Conservation (phyloP, 30 jellyfish, hydroid and myxozoan species). For the Hydractinia symbiolongicarpus region DNA sequence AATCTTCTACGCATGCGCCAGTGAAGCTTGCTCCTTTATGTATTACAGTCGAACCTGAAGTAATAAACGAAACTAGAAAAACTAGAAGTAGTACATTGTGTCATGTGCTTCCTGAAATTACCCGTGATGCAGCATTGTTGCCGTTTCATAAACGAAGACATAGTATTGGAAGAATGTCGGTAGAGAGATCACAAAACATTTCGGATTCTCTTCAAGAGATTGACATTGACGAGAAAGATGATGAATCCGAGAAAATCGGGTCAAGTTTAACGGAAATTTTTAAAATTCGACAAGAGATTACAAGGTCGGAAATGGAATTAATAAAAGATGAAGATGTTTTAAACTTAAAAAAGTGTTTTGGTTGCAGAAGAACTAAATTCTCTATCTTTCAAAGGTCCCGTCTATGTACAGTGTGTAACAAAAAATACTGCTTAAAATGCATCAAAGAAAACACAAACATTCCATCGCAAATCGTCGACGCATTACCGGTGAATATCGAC, state of each 20-base stretch:
- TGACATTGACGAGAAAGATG: slow-evolving; percentile 23
- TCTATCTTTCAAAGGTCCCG: slow-evolving; percentile 46
- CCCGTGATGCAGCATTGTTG: not conserved
- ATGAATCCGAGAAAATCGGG: slow-evolving; percentile 67
- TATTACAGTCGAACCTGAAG: not conserved
- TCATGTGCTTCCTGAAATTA: not conserved
- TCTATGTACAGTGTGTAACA: slow-evolving; percentile 63
- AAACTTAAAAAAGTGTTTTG: slow-evolving; percentile 58
- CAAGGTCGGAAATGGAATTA: slow-evolving; percentile 68
- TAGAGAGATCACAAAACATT: not conserved
- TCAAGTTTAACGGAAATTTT: slow-evolving; percentile 72
- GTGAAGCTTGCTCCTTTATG: not conserved
- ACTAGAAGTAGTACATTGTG: not conserved
- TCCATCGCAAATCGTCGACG: slow-evolving; percentile 54
- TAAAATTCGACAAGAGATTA: slow-evolving; percentile 81
- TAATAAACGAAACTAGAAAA: not conserved
- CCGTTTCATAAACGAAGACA: not conserved
- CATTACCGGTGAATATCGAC: slow-evolving; percentile 25
- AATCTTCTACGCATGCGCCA: not conserved
- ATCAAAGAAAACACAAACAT: slow-evolving; percentile 35
- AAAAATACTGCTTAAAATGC: slow-evolving; percentile 63
- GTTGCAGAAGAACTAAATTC: slow-evolving; percentile 53
- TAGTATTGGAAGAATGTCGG: not conserved
- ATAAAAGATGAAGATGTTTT: slow-evolving; percentile 27
- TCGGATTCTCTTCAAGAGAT: not conserved